Evolutionary conservation across 2,888 invertebrate species (phyloP), one percentile per base, ranked within the genome.

Genomic region (Alviniconcha strummeri): DNA sequence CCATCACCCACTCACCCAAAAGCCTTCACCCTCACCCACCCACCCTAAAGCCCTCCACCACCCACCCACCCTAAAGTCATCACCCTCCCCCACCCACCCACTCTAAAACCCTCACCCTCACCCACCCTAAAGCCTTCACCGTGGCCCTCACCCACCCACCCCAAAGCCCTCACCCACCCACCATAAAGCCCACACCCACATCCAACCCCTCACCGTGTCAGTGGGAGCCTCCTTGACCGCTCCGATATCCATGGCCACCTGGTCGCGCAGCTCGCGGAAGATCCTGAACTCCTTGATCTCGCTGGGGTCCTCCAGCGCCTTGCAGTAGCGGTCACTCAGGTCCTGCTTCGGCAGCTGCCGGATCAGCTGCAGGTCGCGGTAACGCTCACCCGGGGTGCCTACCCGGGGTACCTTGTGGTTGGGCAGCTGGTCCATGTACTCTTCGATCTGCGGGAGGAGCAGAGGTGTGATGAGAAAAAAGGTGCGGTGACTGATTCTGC

Each of bases 201-300:
- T 13, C 2, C 60, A 8, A 8, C 60, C 60, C 60, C 60, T 13
- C 60, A 91, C 91, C 80, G 88, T 87, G 56, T 88, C 85, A 4
- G 76, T 60, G 19, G 83, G 86, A 57, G 90, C 88, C 81, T 94
- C 94, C 84, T 94, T 93, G 11, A 95, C 94, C 87, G 94, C 94
- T 92, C 97, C 99, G 92, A 99, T 97, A 94, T 99, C 99, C 92
- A 99, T 95, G 72, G 98, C 98, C 90, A 98, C 97, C 95, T 98
- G 98, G 94, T 99, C 99, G 82, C 99, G 95, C 83, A 97, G 97
- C 81, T 97, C 96, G 89, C 98, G 96, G 94, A 99, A 99, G 94
- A 98, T 98, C 94, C 98, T 97, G 93, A 97, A 99, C 91, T 97
- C 91, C 85, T 91, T 91, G 82, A 87, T 86, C 86, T 93, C 92